Evolutionary conservation across 2,888 invertebrate genomes (phyloP).

Genomic region (Hyles lineata): DNA sequence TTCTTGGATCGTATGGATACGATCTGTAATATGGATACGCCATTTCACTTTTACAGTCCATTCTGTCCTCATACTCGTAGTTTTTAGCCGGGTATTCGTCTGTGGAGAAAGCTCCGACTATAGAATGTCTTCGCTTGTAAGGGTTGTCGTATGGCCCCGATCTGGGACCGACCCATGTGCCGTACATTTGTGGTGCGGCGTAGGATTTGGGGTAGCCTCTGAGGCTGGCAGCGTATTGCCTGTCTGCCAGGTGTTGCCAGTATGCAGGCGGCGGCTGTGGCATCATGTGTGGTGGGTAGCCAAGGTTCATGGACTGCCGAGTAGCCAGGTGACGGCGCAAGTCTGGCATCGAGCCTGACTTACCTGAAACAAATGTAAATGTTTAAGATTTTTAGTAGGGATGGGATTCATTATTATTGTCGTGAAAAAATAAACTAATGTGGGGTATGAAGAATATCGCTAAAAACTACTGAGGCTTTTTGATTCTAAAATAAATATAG

Average conservation of each 20-base stretch:
- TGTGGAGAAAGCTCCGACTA: slow-evolving; percentile 78
- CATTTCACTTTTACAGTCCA: slow-evolving; percentile 78
- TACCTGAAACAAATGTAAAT: slow-evolving; percentile 60
- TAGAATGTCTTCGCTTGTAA: slow-evolving; percentile 82
- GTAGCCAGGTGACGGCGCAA: slow-evolving; percentile 74
- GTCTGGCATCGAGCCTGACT: slow-evolving; percentile 82
- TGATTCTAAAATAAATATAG: too few species aligned
- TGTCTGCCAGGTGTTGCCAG: slow-evolving; percentile 77
- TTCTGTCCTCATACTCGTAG: slow-evolving; percentile 73
- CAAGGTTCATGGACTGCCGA: slow-evolving; percentile 71
- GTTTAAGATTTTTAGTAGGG: too few species aligned
- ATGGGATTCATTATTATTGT: too few species aligned
- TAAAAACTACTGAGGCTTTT: too few species aligned
- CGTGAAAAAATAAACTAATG: too few species aligned
- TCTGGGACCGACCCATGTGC: slow-evolving; percentile 80
- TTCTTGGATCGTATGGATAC: slow-evolving; percentile 68
- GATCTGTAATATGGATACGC: slow-evolving; percentile 72
- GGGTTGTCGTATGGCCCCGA: slow-evolving; percentile 80
- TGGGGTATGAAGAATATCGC: too few species aligned
- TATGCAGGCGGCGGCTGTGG: slow-evolving; percentile 76
- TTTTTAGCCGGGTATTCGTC: slow-evolving; percentile 77
- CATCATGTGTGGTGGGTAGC: slow-evolving; percentile 69
- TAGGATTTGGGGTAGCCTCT: slow-evolving; percentile 72
- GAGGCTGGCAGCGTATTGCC: slow-evolving; percentile 76
- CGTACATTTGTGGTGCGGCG: slow-evolving; percentile 67